Evolutionary conservation across 2,113 vertebrate genomes (phyloP), one percentile per base, ranked within the genome.

Genomic region (Vidua chalybeata): DNA sequence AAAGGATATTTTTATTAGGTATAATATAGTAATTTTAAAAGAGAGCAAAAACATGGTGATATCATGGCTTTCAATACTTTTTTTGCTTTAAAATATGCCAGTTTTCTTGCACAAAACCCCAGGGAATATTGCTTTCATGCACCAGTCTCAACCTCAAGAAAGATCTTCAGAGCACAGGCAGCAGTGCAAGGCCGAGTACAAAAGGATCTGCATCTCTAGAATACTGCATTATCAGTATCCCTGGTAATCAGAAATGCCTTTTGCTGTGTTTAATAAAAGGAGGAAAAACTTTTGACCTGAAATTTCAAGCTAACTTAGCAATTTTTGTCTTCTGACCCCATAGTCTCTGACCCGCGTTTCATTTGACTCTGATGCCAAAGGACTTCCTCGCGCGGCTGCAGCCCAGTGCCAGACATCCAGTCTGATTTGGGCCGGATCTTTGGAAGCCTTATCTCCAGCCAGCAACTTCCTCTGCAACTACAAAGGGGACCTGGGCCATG

Each of bases 381-480:
- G 71, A 87, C 81, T 94, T 95, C 87, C 92, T 92, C 1, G 0
- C 0, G 0, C 1, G 0, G 61, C n/a, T 39, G 19, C 49, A 76
- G 87, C 51, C 10, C 0, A 48, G 74, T 2, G 51, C 90, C 87
- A 96, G 93, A 94, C 80, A 55, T 12, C 7, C 66, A 83, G 84
- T 43, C 78, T 82, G 82, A 94, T 22, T 33, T 2, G 55, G 84
- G 51, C 89, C 67, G 55, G 89, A 94, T 82, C 89, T 83, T 72
- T 62, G 26, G 82, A 66, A 80, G 69, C 75, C 78, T 96, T 89
- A 94, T 96, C 94, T 96, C 51, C 78, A 87, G 93, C 85, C 93
- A 90, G 94, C 58, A 89, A 94, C 75, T 96, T 96, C 95, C 94
- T 91, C 75, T 87, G 71, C 82, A 95, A 28, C 94, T 94, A 85